Evolutionary conservation across 1,140 invertebrate genomes (phyloP).

Genomic region (Panulirus ornatus): DNA sequence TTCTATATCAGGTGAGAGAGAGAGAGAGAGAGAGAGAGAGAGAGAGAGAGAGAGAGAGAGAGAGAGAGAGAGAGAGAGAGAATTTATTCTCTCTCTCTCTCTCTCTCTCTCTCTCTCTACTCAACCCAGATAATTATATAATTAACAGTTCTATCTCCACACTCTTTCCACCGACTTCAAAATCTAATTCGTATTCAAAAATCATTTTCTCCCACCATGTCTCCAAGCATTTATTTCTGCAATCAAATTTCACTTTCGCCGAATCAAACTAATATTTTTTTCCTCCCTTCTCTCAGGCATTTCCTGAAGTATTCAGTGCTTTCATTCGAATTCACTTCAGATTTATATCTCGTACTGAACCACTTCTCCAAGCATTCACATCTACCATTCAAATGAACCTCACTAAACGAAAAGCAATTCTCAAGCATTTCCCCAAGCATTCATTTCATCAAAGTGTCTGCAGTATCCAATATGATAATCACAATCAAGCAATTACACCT

Average conservation of each 20-base stretch:
- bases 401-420: too few relatives aligned
- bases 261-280: background rate
- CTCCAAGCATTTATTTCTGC: background rate
- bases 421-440: too few relatives aligned
- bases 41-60: slow-evolving; percentile 13
- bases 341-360: too few relatives aligned
- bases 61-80: slow-evolving; percentile 8
- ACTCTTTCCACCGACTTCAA: too few relatives aligned
- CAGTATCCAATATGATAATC: too few relatives aligned
- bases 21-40: slow-evolving; percentile 6
- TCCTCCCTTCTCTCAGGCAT: background rate
- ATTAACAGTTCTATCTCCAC: background rate
- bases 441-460: too few relatives aligned
- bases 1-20: background rate
- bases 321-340: too few relatives aligned
- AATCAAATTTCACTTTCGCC: background rate
- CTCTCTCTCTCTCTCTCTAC: slow-evolving; percentile 33
- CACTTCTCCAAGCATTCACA: too few relatives aligned
- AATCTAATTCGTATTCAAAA: too few relatives aligned
- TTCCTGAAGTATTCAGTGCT: too few relatives aligned
- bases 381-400: too few relatives aligned
- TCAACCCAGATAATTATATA: background rate
- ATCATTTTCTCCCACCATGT: background rate
- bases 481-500: too few relatives aligned
- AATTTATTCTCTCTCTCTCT: slow-evolving; percentile 8